Evolutionary conservation across 2,113 vertebrate species (phyloP).

Genomic region (Strix aluco): DNA sequence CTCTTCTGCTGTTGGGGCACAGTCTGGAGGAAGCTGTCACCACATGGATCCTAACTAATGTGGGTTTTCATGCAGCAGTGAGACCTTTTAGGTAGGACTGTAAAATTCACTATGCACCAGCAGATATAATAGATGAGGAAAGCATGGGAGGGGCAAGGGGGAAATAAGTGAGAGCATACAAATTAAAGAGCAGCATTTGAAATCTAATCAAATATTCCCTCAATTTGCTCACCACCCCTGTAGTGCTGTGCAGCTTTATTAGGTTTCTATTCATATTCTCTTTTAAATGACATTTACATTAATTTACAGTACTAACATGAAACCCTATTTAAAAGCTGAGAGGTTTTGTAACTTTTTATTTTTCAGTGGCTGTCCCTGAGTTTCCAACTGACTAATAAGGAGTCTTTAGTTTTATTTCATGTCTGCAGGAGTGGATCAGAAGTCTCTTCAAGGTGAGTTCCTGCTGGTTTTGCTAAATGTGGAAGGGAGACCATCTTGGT

Average conservation of each 20-base stretch:
- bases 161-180: constrained; percentile 42
- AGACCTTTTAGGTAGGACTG: background rate
- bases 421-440: constrained; percentile 22
- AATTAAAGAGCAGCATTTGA: constrained; percentile 73
- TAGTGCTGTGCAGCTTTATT: constrained; percentile 66
- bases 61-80: background rate
- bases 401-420: constrained; percentile 69
- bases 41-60: background rate
- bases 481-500: background rate
- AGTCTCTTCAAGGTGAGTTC: constrained; percentile 59
- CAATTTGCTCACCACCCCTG: constrained; percentile 68
- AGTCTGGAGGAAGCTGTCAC: background rate
- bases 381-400: constrained; percentile 61
- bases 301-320: constrained; percentile 68
- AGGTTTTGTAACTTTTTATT: constrained; percentile 59
- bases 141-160: background rate
- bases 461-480: constrained; percentile 62
- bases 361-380: constrained; percentile 23
- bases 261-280: constrained; percentile 69
- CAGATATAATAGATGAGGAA: constrained; percentile 31
- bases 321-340: constrained; percentile 59
- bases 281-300: constrained; percentile 76
- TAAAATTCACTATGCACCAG: constrained; percentile 17
- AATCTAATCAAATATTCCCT: constrained; percentile 73
- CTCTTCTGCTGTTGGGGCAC: background rate